Evolutionary conservation across 2,113 vertebrate species (phyloP).

Genomic region (Dipodomys stephensi): DNA sequence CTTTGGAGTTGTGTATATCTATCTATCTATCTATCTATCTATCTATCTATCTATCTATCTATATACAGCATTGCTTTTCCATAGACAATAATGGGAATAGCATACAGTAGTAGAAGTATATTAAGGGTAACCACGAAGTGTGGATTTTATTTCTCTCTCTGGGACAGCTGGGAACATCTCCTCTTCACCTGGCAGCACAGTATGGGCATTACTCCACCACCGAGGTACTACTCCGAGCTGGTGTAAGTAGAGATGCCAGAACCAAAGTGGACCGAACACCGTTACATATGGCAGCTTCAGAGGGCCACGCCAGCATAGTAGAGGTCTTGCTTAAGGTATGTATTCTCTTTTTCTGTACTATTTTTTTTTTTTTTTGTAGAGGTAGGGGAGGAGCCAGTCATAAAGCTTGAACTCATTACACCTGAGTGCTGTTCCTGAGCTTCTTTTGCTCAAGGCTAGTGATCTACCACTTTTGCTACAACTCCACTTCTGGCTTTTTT

Average conservation of each 20-base stretch:
- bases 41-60: too few species aligned
- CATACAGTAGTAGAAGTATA: not conserved
- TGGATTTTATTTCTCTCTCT: not conserved
- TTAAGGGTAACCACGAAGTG: not conserved
- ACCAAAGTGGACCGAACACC: constrained; percentile 94
- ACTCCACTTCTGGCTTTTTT: too few species aligned
- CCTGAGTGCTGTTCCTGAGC: too few species aligned
- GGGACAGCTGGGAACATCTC: constrained; percentile 92
- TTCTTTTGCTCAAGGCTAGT: too few species aligned
- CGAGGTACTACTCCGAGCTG: constrained; percentile 92
- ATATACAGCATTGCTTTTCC: not conserved
- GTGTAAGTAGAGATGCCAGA: constrained; percentile 93
- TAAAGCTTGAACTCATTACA: too few species aligned
- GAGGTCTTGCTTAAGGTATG: constrained; percentile 93
- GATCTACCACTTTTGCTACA: too few species aligned
- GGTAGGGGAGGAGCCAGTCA: too few species aligned
- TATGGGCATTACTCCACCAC: constrained; percentile 94
- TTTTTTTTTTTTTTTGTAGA: too few species aligned
- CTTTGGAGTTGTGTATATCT: constrained; percentile 25
- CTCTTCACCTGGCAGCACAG: constrained; percentile 93
- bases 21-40: too few species aligned
- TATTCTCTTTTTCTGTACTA: not conserved
- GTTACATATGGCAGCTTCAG: constrained; percentile 93
- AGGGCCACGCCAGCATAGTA: constrained; percentile 93
- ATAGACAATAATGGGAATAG: not conserved